Conservation (phyloP, 2,113 vertebrate genomes). For the Desmodus rotundus region DNA sequence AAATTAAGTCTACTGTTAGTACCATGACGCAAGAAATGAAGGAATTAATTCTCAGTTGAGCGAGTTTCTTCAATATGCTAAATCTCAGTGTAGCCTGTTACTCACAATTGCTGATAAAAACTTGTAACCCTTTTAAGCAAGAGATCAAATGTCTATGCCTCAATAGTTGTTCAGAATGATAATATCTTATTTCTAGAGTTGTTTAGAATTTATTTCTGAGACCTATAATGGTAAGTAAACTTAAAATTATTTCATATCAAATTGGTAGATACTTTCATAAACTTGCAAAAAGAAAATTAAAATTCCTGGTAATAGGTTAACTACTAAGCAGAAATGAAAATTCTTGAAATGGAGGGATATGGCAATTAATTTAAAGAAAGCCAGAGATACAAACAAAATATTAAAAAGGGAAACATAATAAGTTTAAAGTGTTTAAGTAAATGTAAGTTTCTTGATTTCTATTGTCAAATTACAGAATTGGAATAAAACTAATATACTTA, state of each 20-base stretch:
- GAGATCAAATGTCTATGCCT: constrained; percentile 53
- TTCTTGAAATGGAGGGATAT: not conserved
- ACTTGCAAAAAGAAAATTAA: not conserved
- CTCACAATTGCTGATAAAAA: constrained; percentile 64
- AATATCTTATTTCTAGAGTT: not conserved
- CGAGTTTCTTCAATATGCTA: constrained; percentile 60
- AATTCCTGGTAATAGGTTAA: not conserved
- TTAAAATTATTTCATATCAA: not conserved
- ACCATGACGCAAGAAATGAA: constrained; percentile 56
- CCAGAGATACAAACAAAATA: not conserved
- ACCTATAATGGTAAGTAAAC: not conserved
- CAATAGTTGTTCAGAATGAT: constrained; percentile 45
- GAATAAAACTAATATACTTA: not conserved
- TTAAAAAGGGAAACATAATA: not conserved
- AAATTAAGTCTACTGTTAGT: constrained; percentile 60
- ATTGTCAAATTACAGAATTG: not conserved
- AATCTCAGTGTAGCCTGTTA: constrained; percentile 58
- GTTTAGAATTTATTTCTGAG: not conserved
- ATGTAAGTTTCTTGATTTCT: not conserved
- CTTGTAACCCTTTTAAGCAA: constrained; percentile 64
- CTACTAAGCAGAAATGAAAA: not conserved
- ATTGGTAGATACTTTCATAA: not conserved
- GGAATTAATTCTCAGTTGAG: constrained; percentile 52
- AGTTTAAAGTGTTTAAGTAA: not conserved
- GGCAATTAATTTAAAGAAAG: not conserved